Base-by-base conservation (phyloP, 2,797 vertebrate genomes). In the Momotus momota region DNA sequence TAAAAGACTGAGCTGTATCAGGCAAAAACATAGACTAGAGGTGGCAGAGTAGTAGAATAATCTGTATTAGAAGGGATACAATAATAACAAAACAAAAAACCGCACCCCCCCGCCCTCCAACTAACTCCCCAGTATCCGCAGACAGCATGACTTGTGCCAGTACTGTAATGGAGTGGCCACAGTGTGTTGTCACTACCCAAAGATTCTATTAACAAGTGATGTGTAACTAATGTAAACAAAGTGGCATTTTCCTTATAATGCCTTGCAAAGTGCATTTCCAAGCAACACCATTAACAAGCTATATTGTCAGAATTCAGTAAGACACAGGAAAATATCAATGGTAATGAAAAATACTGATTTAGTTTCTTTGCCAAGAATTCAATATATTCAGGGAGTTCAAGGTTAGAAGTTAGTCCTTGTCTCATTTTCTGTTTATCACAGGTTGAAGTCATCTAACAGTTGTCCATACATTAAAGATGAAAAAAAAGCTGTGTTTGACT, bases 61-160 rank as follows among this genome's bases (percentile, higher is more conserved):
- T 81, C 25, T 45, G 12, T 69, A 87, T 35, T 22, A 80, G 62
- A 82, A 10, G 14, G 26, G 14, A 78, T 78, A 57, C 33, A 87
- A 14, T 6, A 83, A 55, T 65, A 86, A 1, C 2, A 67, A 74
- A 46, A 1, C 52, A 55, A 58, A 14, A 26, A 26, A 6, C 3
- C 16, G 7, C n/a, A 22, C 3, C 31, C 2, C 3, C 45, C 6
- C 15, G 1, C 11, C 3, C 12, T 33, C 20, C 26, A 64, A 66
- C n/a, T 74, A 73, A 45, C 5, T 67, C 46, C 48, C 35, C 25
- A 27, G 35, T 27, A 60, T 69, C 49, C 71, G 20, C 3, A 38
- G 25, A 27, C 33, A 82, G 22, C 46, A 49, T 15, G 69, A 23
- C 6, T 57, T 23, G 49, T 14, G 18, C 10, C 9, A 18, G 35